phyloP scores from a whole-genome alignment of 2,113 vertebrate genomes.

The Bos taurus region ARS-UCD2.0 NC_037333.1:32329001-32329500 shows the following conservation, averaged over 20 bases:
- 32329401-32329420: not conserved
- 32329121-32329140: not conserved
- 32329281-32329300: not conserved
- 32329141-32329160: not conserved
- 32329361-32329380: not conserved
- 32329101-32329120: not conserved
- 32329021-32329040: not conserved
- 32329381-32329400: not conserved
- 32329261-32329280: not conserved
- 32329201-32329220: not conserved
- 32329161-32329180: not conserved
- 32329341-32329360: not conserved
- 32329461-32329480: not conserved
- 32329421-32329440: not conserved
- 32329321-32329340: not conserved
- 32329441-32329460: not conserved
- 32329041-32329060: not conserved
- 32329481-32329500: not conserved
- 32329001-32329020: not conserved
- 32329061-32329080: not conserved
- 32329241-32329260: not conserved
- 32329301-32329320: not conserved
- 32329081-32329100: not conserved
- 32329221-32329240: not conserved
- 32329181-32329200: not conserved